phyloP scores from a whole-genome alignment of 1,140 invertebrate genomes.

The Pogonomyrmex californicus region DNA sequence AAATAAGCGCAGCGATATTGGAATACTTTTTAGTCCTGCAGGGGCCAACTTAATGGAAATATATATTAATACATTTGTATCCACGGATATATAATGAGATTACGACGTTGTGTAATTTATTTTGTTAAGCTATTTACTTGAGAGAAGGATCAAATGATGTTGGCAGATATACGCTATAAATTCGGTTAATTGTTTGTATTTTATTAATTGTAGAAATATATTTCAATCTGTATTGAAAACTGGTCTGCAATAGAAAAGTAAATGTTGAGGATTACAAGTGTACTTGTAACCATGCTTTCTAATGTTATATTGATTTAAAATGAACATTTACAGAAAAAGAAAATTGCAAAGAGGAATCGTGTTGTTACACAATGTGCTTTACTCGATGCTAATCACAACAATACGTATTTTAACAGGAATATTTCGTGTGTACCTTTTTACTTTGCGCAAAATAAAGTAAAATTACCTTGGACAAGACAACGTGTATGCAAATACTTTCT shows the following conservation, averaged over 20 bases:
- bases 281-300: no score
- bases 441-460: neutral
- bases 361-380: no score
- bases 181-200: neutral
- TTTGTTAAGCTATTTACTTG: neutral
- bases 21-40: constrained; percentile 1
- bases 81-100: neutral
- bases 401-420: no score
- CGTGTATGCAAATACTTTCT: neutral
- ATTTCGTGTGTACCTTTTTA: neutral
- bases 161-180: neutral
- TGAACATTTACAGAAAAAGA: no score
- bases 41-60: neutral
- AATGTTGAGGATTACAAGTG: no score
- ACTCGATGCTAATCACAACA: neutral
- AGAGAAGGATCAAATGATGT: neutral
- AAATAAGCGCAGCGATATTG: constrained; percentile 42
- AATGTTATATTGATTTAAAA: no score
- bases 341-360: no score
- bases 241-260: neutral
- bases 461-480: neutral
- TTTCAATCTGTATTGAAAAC: neutral
- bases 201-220: neutral
- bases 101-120: constrained; percentile 4
- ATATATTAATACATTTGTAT: neutral